These are phyloP conservation scores for Neoarius graeffei DNA, from an alignment of 2,113 vertebrate species.

Conservation along the genomic window DNA sequence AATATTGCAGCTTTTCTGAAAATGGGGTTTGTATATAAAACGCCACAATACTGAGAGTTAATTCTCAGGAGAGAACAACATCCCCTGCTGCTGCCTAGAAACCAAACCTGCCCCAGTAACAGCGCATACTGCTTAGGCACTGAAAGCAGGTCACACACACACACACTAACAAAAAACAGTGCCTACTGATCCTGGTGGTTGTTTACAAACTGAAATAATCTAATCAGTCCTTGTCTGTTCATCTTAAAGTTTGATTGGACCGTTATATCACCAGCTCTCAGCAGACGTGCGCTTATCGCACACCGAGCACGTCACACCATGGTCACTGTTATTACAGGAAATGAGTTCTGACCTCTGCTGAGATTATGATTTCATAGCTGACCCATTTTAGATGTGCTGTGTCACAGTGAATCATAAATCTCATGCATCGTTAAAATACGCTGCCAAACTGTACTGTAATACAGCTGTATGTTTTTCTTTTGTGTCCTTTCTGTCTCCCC, in stretches of 20 bases:
- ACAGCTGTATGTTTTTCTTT: background rate
- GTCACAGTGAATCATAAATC: background rate
- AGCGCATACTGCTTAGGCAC: background rate
- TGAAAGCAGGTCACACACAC: conserved; percentile 29
- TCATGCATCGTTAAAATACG: background rate
- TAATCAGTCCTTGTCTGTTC: background rate
- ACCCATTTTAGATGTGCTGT: conserved; percentile 21
- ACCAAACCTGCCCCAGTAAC: conserved; percentile 38
- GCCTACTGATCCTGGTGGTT: background rate
- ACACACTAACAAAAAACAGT: background rate
- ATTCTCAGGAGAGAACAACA: conserved; percentile 43
- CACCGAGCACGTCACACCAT: background rate
- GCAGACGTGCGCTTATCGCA: conserved; percentile 6
- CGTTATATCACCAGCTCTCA: background rate
- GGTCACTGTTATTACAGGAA: conserved; percentile 10
- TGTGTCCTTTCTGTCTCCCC: background rate
- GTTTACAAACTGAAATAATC: conserved; percentile 6
- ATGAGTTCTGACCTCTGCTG: conserved; percentile 25
- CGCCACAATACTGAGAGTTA: background rate
- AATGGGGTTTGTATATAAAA: background rate
- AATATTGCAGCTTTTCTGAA: background rate
- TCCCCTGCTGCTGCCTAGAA: conserved; percentile 46
- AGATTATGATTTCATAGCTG: conserved; percentile 5
- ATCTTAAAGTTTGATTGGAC: background rate
- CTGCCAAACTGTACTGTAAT: background rate